Evolutionary conservation across 2,797 vertebrate genomes (phyloP).

Genomic region (Sebastes steindachneri): DNA sequence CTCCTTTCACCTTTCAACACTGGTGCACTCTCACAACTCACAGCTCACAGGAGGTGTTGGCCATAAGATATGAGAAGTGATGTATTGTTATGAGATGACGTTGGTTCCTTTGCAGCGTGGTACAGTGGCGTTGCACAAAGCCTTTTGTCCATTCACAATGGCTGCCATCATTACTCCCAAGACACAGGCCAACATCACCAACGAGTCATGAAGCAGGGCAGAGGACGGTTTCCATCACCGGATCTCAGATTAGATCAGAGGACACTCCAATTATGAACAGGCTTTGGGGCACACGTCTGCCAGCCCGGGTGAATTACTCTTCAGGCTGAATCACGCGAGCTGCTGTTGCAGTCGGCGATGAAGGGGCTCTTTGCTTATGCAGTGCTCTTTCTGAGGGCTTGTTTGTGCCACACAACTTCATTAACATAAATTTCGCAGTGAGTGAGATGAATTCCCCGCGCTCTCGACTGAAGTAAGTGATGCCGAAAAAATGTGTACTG

Average conservation of each 20-base stretch:
- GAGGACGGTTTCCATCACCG: neutral
- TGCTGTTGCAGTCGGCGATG: constrained; percentile 26
- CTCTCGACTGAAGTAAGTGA: neutral
- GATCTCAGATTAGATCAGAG: constrained; percentile 49
- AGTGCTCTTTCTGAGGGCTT: constrained; percentile 41
- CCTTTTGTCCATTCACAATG: neutral
- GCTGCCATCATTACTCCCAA: neutral
- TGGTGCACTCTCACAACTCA: neutral
- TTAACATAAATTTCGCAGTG: constrained; percentile 41
- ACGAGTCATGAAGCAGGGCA: neutral
- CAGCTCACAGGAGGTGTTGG: neutral
- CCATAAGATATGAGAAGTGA: neutral
- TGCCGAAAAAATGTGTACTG: neutral
- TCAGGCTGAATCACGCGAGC: constrained; percentile 25
- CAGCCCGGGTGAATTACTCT: constrained; percentile 32
- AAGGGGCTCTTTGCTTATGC: constrained; percentile 41
- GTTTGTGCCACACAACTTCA: constrained; percentile 52
- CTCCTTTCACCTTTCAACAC: neutral
- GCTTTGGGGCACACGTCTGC: constrained; percentile 32
- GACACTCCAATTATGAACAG: constrained; percentile 46
- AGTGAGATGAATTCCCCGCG: constrained; percentile 19
- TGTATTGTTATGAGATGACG: neutral
- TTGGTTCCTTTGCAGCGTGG: no score
- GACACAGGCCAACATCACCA: neutral
- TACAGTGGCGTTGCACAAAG: neutral